A percentile compares a stretch with the other conserved stretches of the same genome.
These are phyloP conservation scores for Cheilosia grossa DNA, from an alignment of 2,888 invertebrate species.

Conservation along the genomic window DNA sequence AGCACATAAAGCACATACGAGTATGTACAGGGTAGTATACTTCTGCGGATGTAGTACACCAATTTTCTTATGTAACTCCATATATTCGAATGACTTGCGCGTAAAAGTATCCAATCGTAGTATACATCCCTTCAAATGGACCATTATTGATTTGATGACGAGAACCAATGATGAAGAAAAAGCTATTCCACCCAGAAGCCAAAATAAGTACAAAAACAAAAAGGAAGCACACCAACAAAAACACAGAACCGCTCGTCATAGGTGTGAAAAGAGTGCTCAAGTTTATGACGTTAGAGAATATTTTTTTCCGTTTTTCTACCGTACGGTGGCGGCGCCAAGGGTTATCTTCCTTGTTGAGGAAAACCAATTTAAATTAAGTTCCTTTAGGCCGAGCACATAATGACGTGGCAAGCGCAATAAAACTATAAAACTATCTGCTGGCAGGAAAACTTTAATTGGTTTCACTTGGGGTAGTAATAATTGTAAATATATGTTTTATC, in stretches of 20 bases:
- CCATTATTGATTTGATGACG: constrained; percentile 74
- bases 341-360: background rate
- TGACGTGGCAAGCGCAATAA: constrained; percentile 12
- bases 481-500: background rate
- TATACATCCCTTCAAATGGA: constrained; percentile 62
- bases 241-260: constrained; percentile 10
- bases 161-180: constrained; percentile 68
- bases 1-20: constrained; percentile 24
- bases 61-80: constrained; percentile 47
- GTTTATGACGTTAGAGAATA: constrained; percentile 11
- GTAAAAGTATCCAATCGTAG: constrained; percentile 71
- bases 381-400: constrained; percentile 8
- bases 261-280: constrained; percentile 3
- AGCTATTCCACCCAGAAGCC: constrained; percentile 44
- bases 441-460: constrained; percentile 18
- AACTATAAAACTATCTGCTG: constrained; percentile 45
- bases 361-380: constrained; percentile 26
- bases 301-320: background rate
- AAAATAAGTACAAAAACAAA: constrained; percentile 24
- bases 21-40: constrained; percentile 9
- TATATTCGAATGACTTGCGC: constrained; percentile 65
- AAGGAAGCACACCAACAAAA: background rate
- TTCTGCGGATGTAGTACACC: constrained; percentile 13
- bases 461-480: background rate
- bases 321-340: background rate